Evolutionary conservation across 2,113 vertebrate genomes (phyloP).

Genomic region (Pycnonotus jocosus): DNA sequence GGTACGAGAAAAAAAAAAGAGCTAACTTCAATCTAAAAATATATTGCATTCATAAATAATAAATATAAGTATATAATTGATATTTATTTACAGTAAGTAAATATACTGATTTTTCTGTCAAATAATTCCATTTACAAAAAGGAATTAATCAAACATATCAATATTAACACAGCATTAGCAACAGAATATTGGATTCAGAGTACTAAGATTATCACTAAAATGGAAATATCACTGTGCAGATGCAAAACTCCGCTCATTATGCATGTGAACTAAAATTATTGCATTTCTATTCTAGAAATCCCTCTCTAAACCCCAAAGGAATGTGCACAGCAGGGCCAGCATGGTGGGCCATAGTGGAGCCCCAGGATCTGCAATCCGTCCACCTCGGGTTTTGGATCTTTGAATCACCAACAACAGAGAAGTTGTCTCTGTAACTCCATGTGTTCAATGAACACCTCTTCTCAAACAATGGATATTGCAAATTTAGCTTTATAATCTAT

Average conservation of each 20-base stretch:
- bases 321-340: background rate
- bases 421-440: background rate
- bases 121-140: background rate
- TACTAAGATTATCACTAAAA: background rate
- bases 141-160: background rate
- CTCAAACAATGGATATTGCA: background rate
- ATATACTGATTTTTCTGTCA: background rate
- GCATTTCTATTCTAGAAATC: background rate
- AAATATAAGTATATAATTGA: background rate
- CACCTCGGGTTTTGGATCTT: background rate
- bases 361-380: background rate
- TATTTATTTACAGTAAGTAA: background rate
- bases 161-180: background rate
- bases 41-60: background rate
- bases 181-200: background rate
- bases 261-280: background rate
- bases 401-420: fast-evolving
- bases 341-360: background rate
- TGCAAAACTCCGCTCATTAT: background rate
- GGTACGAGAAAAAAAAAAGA: background rate
- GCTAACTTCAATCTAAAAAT: background rate
- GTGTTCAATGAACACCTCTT: background rate
- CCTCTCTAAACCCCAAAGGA: background rate
- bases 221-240: background rate
- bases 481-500: background rate